Evolutionary conservation across 2,888 invertebrate species (phyloP).

Genomic region (Mesoligia furuncula): DNA sequence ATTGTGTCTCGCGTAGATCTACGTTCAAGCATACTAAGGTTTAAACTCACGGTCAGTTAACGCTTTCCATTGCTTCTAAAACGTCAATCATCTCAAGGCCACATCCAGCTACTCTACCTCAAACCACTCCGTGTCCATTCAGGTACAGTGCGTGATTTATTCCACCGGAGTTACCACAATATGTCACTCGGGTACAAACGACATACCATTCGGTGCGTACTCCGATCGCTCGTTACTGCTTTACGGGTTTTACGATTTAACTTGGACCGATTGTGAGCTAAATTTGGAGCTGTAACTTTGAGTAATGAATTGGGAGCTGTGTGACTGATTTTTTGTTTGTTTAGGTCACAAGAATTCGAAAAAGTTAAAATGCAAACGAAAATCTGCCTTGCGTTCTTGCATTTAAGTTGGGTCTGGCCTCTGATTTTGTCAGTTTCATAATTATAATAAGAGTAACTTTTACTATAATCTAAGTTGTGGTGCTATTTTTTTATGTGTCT

Average conservation of each 20-base stretch:
- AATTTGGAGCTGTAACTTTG: conserved; percentile 46
- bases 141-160: conserved; percentile 80
- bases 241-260: conserved; percentile 65
- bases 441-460: background rate
- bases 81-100: conserved; percentile 7
- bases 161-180: conserved; percentile 80
- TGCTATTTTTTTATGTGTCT: no score
- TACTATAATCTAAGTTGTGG: background rate
- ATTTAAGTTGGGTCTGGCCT: background rate
- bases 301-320: conserved; percentile 46
- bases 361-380: background rate
- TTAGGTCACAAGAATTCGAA: background rate
- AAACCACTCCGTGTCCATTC: conserved; percentile 65
- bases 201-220: conserved; percentile 73
- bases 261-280: conserved; percentile 57
- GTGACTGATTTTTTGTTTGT: conserved; percentile 17
- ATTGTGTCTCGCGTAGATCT: no score
- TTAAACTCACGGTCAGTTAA: background rate
- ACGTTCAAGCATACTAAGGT: no score
- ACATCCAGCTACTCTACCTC: conserved; percentile 50
- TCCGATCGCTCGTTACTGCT: conserved; percentile 72
- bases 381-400: background rate
- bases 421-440: background rate
- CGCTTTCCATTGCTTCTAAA: background rate
- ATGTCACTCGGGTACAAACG: conserved; percentile 79